Evolutionary conservation across 2,888 invertebrate species (phyloP), one percentile per base, ranked within the genome.

Genomic region (Eudasyphora cyanicolor): DNA sequence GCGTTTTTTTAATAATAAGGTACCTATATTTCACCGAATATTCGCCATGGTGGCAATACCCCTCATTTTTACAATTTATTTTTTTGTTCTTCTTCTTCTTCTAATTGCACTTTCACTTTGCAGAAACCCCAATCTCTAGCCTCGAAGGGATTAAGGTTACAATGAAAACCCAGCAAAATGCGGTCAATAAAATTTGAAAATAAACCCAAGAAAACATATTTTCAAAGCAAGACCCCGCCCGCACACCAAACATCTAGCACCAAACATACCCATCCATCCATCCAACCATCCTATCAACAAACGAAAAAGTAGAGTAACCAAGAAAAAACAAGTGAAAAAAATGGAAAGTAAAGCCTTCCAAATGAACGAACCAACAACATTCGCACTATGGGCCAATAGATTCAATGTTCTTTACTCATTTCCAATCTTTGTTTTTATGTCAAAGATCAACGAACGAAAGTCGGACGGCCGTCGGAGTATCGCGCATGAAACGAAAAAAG

Each of bases 381-480:
- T 2, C 6, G 35, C 21, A 21, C 21, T 10, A 1, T 7, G 6
- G 35, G 27, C 57, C 54, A 54, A 5, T 1, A n/a, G 35, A 45
- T 74, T 69, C 70, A 78, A 71, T 78, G 74, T 69, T 75, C 75
- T 64, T 76, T 76, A 60, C 27, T 12, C 27, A 19, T 35, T 64
- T 64, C 19, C 21, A 17, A 29, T 51, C 29, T 19, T 29, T n/a
- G 57, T 67, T 83, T 84, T 84, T 81, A 76, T 84, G 84, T 78
- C 84, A 81, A 71, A 84, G 84, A 81, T 84, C 84, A 84, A 84
- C 78, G 84, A 29, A 84, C 84, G 64, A 35, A 57, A 14, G 57
- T 57, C 35, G 19, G 29, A 19, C 21, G 1, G 24, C 57, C 57
- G 57, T 12, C 57, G 45, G 14, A 7, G 51, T 57, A 24, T 14